Evolutionary conservation across 2,113 vertebrate genomes (phyloP).

Genomic region (Clinocottus analis): DNA sequence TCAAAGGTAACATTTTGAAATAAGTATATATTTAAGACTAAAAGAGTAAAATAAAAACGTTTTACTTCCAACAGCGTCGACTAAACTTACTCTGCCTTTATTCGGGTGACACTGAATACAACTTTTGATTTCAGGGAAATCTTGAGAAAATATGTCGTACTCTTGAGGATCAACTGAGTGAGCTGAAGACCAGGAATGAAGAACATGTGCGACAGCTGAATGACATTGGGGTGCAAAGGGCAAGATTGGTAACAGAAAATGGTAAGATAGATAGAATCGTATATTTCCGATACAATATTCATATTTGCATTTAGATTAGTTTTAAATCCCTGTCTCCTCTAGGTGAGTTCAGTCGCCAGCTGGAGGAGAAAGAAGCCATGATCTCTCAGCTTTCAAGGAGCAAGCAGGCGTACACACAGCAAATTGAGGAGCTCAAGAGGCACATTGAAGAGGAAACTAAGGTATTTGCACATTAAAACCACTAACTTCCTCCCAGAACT

Average conservation of each 20-base stretch:
- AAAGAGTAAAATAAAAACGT: constrained; percentile 6
- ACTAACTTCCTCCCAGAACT: not conserved
- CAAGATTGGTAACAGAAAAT: constrained; percentile 87
- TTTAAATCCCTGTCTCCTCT: not conserved
- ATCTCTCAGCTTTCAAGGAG: constrained; percentile 86
- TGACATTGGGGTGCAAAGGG: constrained; percentile 84
- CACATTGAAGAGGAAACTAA: constrained; percentile 87
- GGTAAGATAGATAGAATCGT: constrained; percentile 50
- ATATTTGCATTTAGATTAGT: constrained; percentile 2
- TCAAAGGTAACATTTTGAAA: too few relatives aligned
- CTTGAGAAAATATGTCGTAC: constrained; percentile 91
- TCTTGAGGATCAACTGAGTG: constrained; percentile 92
- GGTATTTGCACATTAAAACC: constrained; percentile 44
- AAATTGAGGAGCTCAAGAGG: constrained; percentile 88
- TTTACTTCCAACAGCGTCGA: not conserved
- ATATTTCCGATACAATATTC: not conserved
- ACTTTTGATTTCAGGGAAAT: constrained; percentile 78
- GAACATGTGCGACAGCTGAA: constrained; percentile 88
- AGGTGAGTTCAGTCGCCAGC: constrained; percentile 86
- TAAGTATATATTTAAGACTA: too few relatives aligned
- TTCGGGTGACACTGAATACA: not conserved
- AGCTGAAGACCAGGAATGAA: constrained; percentile 88
- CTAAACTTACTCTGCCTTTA: not conserved
- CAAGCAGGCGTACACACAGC: constrained; percentile 87
- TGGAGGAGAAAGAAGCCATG: constrained; percentile 87